Conservation (phyloP, 2,113 vertebrate genomes). For the Anguilla rostrata region DNA sequence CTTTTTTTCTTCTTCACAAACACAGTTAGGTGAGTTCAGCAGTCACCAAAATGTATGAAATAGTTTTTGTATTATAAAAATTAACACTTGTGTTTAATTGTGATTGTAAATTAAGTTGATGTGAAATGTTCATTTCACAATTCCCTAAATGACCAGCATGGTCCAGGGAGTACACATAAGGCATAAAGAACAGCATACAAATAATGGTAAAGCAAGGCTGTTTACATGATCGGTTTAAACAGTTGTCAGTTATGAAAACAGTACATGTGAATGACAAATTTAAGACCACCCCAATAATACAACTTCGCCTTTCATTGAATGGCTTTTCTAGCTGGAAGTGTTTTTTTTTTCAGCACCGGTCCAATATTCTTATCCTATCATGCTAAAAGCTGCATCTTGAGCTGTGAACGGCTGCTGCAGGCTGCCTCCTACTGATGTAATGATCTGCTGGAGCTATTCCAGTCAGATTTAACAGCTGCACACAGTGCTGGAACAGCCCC, state of each 20-base stretch:
- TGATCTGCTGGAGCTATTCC: not conserved
- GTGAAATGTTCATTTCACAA: too few relatives aligned
- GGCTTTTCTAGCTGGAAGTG: not conserved
- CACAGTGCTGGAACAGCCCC: not conserved
- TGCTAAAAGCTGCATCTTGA: not conserved
- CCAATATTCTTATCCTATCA: not conserved
- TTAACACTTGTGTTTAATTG: too few relatives aligned
- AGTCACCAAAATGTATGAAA: too few relatives aligned
- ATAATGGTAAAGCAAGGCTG: too few relatives aligned
- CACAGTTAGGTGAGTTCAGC: too few relatives aligned
- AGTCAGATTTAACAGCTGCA: slow-evolving; percentile 2
- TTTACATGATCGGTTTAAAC: not conserved
- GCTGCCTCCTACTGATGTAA: not conserved
- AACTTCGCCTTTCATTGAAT: not conserved
- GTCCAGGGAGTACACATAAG: too few relatives aligned
- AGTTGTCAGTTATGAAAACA: not conserved
- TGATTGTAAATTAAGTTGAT: too few relatives aligned
- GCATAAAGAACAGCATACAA: not conserved
- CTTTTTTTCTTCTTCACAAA: too few relatives aligned
- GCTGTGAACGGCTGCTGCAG: not conserved
- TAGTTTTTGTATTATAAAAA: too few relatives aligned
- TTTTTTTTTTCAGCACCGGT: not conserved
- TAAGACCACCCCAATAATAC: not conserved
- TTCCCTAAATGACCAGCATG: too few relatives aligned
- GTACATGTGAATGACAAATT: not conserved